phyloP scores from a whole-genome alignment of 2,113 vertebrate genomes.

The Dromas ardeola region DNA sequence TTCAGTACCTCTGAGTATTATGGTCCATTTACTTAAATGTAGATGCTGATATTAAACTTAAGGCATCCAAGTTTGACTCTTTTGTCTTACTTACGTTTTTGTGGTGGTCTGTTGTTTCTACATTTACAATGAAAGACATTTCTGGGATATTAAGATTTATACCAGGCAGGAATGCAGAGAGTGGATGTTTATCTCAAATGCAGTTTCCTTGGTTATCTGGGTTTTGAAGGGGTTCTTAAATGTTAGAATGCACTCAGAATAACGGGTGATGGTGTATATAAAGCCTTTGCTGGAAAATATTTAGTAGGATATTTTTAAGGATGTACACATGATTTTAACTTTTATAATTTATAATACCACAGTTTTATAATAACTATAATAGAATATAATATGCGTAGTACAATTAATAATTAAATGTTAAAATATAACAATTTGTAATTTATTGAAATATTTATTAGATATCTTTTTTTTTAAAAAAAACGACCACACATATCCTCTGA shows the following conservation, averaged over 20 bases:
- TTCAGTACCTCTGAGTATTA: neutral
- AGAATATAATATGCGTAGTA: neutral
- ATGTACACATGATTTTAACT: neutral
- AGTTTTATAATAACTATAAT: neutral
- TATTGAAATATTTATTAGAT: neutral
- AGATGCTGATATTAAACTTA: slow-evolving; percentile 27
- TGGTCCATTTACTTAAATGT: slow-evolving; percentile 9
- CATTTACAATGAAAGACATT: neutral
- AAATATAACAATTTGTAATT: neutral
- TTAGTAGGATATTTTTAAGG: neutral
- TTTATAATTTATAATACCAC: neutral
- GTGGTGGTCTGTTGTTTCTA: slow-evolving; percentile 15
- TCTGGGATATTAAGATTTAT: slow-evolving; percentile 42
- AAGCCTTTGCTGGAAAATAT: neutral
- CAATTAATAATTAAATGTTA: neutral
- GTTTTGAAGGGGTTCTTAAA: slow-evolving; percentile 28
- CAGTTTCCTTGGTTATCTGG: neutral
- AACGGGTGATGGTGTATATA: neutral
- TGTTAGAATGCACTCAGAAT: slow-evolving; percentile 8
- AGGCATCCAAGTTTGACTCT: slow-evolving; percentile 14
- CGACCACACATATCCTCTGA: accelerated
- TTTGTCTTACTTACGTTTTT: slow-evolving; percentile 48
- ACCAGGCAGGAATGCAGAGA: neutral
- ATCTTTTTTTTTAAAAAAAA: neutral
- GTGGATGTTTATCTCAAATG: neutral